phyloP scores from a whole-genome alignment of 2,888 invertebrate genomes.

The Chalcis sispes region DNA sequence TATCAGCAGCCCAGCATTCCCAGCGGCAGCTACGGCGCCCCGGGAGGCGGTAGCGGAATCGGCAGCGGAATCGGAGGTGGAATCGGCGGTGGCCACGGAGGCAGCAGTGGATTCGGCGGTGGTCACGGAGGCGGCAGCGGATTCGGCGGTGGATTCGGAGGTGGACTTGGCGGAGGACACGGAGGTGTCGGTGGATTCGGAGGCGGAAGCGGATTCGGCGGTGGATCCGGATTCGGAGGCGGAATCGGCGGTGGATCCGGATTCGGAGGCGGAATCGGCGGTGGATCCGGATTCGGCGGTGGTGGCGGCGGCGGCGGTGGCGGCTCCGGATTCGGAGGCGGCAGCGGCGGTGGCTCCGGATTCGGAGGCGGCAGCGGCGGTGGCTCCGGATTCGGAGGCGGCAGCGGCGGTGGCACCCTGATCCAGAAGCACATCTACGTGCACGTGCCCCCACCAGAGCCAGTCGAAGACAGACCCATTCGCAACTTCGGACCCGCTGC shows the following conservation, averaged over 20 bases:
- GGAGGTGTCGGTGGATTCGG: too few species aligned
- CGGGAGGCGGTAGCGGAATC: slow-evolving; percentile 43
- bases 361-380: slow-evolving; percentile 60
- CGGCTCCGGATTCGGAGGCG: slow-evolving; percentile 64
- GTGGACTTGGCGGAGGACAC: slow-evolving; percentile 73
- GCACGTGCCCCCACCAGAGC: slow-evolving; percentile 91
- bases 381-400: slow-evolving; percentile 68
- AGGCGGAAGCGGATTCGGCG: slow-evolving; percentile 69
- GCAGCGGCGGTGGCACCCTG: slow-evolving; percentile 79
- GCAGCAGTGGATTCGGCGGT: slow-evolving; percentile 63
- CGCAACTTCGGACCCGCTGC: slow-evolving; percentile 76
- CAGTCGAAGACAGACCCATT: slow-evolving; percentile 81
- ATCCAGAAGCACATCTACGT: slow-evolving; percentile 93
- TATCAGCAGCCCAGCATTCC: slow-evolving; percentile 64
- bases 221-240: slow-evolving; percentile 76
- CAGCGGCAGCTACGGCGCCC: slow-evolving; percentile 55
- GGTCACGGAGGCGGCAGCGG: slow-evolving; percentile 62
- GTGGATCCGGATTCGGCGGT: slow-evolving; percentile 68
- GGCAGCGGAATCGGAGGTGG: slow-evolving; percentile 59
- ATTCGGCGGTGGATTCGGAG: slow-evolving; percentile 35
- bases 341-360: slow-evolving; percentile 77
- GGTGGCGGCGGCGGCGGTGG: neutral
- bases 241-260: slow-evolving; percentile 59
- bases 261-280: slow-evolving; percentile 57
- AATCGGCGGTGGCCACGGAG: slow-evolving; percentile 63